phyloP scores from a whole-genome alignment of 2,888 invertebrate species.

The Mystacides longicornis region DNA sequence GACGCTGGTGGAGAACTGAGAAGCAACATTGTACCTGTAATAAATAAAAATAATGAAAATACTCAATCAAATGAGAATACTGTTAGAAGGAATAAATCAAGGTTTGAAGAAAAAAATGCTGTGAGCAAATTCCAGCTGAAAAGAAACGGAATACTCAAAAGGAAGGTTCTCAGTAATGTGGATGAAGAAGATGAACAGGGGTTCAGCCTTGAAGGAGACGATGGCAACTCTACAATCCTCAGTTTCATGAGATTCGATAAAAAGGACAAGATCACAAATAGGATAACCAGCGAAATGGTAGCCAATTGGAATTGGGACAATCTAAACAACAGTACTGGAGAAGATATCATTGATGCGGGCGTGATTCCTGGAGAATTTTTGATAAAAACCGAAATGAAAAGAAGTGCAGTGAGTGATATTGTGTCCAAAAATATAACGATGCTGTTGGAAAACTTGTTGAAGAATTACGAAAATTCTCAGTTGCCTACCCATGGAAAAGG shows the following conservation, averaged over 20 bases:
- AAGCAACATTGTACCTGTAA: no score
- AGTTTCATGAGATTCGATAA: conserved; percentile 25
- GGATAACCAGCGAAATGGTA: conserved; percentile 17
- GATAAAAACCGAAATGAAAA: conserved; percentile 31
- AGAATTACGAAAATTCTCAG: conserved; percentile 86
- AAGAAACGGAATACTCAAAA: conserved; percentile 8
- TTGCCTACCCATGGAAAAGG: conserved; percentile 85
- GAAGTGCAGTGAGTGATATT: conserved; percentile 57
- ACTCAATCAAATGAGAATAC: no score
- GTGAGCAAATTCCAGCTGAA: conserved; percentile 18
- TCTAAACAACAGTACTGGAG: conserved; percentile 14
- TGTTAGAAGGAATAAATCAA: conserved; percentile 7
- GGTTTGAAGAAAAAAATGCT: conserved; percentile 17
- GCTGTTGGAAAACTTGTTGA: conserved; percentile 77
- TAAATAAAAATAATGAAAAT: no score
- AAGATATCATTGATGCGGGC: conserved; percentile 14
- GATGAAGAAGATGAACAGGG: conserved; percentile 11
- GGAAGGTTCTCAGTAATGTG: conserved; percentile 11
- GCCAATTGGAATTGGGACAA: conserved; percentile 23
- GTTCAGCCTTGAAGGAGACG: conserved; percentile 20
- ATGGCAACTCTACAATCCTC: conserved; percentile 21
- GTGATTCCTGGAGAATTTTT: conserved; percentile 4
- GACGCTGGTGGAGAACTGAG: no score
- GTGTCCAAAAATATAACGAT: conserved; percentile 79
- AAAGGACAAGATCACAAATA: not conserved